Percentiles rank a stretch among this genome's conserved stretches.
Conservation (phyloP, 2,888 invertebrate species). For the Sarcophaga subvicina region DNA sequence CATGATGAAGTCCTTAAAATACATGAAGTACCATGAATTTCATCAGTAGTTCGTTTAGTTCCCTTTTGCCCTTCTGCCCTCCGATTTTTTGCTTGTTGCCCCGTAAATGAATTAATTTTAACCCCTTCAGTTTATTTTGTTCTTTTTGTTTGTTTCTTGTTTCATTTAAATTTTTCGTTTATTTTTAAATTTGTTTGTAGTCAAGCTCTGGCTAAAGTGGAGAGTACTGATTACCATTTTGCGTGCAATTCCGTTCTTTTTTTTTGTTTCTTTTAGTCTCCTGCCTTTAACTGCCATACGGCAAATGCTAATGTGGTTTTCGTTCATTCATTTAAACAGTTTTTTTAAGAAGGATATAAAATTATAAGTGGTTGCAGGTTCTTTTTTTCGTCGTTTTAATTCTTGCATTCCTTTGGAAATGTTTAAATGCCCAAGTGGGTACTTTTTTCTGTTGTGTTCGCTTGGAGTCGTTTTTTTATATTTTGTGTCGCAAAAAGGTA, state of each 20-base stretch:
- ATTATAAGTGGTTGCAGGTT: conserved; percentile 16
- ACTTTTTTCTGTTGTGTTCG: not conserved
- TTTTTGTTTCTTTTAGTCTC: not conserved
- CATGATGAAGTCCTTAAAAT: conserved; percentile 48
- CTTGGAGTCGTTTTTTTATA: too few species aligned
- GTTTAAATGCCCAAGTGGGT: not conserved
- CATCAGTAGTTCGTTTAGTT: not conserved
- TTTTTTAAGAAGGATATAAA: conserved; percentile 20
- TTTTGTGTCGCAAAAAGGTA: not conserved
- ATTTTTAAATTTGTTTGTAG: not conserved
- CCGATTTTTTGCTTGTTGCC: not conserved
- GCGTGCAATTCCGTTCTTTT: conserved; percentile 45
- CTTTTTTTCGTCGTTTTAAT: not conserved
- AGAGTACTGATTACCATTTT: conserved; percentile 52
- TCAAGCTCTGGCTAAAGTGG: conserved; percentile 13
- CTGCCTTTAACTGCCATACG: not conserved
- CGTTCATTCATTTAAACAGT: not conserved
- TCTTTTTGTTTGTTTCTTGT: not conserved
- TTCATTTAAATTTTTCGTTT: not conserved
- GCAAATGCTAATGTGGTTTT: not conserved
- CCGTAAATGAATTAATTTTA: conserved; percentile 33
- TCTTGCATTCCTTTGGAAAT: not conserved
- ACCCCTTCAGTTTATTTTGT: not conserved
- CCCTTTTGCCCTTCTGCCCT: too few species aligned
- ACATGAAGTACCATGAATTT: not conserved